A percentile compares a stretch with the other conserved stretches of the same genome.
phyloP scores from a whole-genome alignment of 2,113 vertebrate species.

The Leuciscus idus region DNA sequence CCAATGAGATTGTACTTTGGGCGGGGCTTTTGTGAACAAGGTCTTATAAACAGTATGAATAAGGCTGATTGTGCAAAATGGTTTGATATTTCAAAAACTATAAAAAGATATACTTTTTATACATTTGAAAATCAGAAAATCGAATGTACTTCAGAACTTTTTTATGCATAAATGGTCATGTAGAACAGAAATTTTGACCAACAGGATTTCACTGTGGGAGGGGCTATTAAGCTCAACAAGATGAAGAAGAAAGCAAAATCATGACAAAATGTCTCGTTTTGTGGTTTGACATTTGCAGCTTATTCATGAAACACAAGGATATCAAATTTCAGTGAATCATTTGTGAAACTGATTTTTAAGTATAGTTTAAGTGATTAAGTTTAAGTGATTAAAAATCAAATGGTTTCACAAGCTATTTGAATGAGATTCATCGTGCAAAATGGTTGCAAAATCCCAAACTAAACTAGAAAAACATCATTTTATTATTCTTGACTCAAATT shows the following conservation, averaged over 20 bases:
- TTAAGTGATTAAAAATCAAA: background rate
- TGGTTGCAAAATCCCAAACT: background rate
- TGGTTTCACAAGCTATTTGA: background rate
- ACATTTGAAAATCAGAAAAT: background rate
- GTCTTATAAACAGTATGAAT: background rate
- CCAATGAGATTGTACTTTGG: background rate
- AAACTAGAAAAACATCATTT: background rate
- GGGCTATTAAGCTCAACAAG: no score
- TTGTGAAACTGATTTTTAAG: background rate
- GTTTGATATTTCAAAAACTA: background rate
- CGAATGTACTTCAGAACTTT: background rate
- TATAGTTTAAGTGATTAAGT: no score
- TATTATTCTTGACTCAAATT: background rate
- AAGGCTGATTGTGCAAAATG: background rate
- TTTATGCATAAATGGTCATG: background rate
- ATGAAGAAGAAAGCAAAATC: background rate
- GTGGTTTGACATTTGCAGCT: background rate
- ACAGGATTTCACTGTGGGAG: no score
- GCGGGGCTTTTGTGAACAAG: background rate
- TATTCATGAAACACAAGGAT: background rate
- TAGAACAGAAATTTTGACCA: no score
- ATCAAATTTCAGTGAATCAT: background rate
- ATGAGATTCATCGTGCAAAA: background rate
- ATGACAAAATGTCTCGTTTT: background rate
- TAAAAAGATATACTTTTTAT: background rate